Evolutionary conservation across 2,113 vertebrate species (phyloP).

Genomic region (Eleginops maclovinus): DNA sequence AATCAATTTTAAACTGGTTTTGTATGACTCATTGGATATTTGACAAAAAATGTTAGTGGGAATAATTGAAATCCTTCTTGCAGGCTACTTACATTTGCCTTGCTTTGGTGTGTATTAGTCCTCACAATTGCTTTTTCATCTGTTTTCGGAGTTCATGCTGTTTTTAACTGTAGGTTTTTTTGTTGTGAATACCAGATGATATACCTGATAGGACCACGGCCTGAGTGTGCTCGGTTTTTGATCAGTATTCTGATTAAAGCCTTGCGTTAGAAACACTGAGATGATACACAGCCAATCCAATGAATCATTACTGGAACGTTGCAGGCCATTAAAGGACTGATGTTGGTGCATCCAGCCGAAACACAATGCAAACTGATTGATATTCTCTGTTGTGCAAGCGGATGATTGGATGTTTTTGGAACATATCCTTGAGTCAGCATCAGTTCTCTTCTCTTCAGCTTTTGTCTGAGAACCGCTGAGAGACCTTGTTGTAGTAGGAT

Average conservation of each 20-base stretch:
- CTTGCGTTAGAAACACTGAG: conserved; percentile 19
- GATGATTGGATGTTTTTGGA: conserved; percentile 26
- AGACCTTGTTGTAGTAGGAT: background rate
- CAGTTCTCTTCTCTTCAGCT: conserved; percentile 15
- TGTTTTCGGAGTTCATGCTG: conserved; percentile 37
- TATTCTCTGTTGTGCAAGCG: conserved; percentile 24
- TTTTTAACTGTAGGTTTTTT: conserved; percentile 61
- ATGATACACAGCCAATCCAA: conserved; percentile 33
- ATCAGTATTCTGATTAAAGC: conserved; percentile 43
- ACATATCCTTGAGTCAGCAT: background rate
- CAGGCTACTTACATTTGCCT: conserved; percentile 6
- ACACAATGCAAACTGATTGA: conserved; percentile 43
- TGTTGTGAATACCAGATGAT: conserved; percentile 53
- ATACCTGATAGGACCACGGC: conserved; percentile 38
- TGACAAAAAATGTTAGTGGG: conserved; percentile 44
- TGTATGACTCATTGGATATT: conserved; percentile 40
- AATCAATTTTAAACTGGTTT: conserved; percentile 15
- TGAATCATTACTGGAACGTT: conserved; percentile 23
- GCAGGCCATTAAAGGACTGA: conserved; percentile 1
- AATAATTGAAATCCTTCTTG: conserved; percentile 51
- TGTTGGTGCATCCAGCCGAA: conserved; percentile 14
- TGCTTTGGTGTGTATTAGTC: conserved; percentile 10
- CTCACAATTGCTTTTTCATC: conserved; percentile 30
- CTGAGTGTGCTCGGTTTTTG: conserved; percentile 19
- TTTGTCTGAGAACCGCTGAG: conserved; percentile 7